Base-by-base conservation (phyloP, 2,888 invertebrate genomes). In the Scrobipalpa costella region DNA sequence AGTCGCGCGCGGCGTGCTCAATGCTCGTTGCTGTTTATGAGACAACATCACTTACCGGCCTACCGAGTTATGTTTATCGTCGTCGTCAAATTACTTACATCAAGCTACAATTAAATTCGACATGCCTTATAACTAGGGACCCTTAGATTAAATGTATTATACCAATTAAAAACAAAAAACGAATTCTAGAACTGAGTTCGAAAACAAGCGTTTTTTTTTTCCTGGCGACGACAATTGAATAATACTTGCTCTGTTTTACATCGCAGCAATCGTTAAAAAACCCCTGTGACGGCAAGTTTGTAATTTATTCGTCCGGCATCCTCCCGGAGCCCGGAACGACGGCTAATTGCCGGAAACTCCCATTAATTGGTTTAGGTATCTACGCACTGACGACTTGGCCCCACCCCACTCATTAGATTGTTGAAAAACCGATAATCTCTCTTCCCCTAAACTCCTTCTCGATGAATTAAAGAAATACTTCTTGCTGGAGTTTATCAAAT, bases 311-410 rank as follows among this genome's bases (percentile, higher is more conserved):
- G 57, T 64, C 63, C 70, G 69, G 76, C 77, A 77, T 63, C 69
- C 70, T 68, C 70, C 66, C 71, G 71, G 69, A 80, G 76, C 70
- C 66, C 71, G 71, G 69, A 80, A 77, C 75, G 75, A 76, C 70
- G 73, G 71, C 79, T 83, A 84, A 85, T 83, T 85, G 80, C 77
- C 73, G 74, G 70, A 77, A 84, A 84, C 79, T 82, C 82, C 74
- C 73, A 78, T 76, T 79, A 79, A 82, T 81, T 77, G 80, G 74
- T 79, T 76, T 76, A 64, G 63, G 62, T 50, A 63, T 62, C 61
- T 61, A 78, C 75, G 75, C 77, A 76, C 71, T 69, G 74, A 73
- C 68, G 69, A 77, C 67, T 73, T 69, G 0, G 11, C 21, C 21
- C 27, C 73, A 71, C 70, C 71, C 75, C 73, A 75, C 73, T 59